Base-by-base conservation (phyloP, 2,113 vertebrate genomes). In the Ascaphus truei region DNA sequence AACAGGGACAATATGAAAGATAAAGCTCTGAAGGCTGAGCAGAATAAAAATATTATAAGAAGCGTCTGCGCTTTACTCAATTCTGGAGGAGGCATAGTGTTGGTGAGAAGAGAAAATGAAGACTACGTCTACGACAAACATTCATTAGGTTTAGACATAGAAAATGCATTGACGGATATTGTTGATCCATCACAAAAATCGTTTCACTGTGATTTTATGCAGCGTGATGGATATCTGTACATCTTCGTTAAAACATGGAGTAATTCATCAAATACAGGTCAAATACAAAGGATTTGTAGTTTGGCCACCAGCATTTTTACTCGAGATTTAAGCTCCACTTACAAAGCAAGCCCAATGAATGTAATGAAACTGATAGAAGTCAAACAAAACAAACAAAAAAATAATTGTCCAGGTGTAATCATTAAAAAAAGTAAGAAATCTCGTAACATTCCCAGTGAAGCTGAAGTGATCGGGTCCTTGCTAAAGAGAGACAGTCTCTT, bases 211-310 rank as follows among this genome's bases (percentile, higher is more conserved):
- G 60, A 72, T 0, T 77, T 63, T 22, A 29, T 78, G 64, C 76
- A 78, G 30, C 22, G 65, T 30, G 41, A 3, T 3, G 48, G 18
- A 1, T 3, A 6, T 12, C 36, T 82, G 26, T 51, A 81, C 16
- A 80, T 85, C 74, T 85, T 85, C 63, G 78, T 85, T 7, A 82
- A 85, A 67, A 60, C 79, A 0, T 79, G 83, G 81, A 79, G 10
- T 23, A n/a, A n/a, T n/a, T n/a, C n/a, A n/a, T n/a, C n/a, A n/a
- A 72, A 56, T n/a, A 65, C 71, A 36, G 52, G 15, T 20, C 4
- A 7, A 1, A 6, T 18, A 23, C 31, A 30, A 8, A 64, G 33
- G 2, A 33, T 74, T 6, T 71, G 60, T 23, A 43, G 27, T 41
- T 5, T 59, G 27, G 15, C 51, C 6, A 31, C 39, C 12, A 22